Percentiles rank a stretch among this genome's conserved stretches.
phyloP scores from a whole-genome alignment of 2,113 vertebrate genomes.

The Amphiprion percula region DNA sequence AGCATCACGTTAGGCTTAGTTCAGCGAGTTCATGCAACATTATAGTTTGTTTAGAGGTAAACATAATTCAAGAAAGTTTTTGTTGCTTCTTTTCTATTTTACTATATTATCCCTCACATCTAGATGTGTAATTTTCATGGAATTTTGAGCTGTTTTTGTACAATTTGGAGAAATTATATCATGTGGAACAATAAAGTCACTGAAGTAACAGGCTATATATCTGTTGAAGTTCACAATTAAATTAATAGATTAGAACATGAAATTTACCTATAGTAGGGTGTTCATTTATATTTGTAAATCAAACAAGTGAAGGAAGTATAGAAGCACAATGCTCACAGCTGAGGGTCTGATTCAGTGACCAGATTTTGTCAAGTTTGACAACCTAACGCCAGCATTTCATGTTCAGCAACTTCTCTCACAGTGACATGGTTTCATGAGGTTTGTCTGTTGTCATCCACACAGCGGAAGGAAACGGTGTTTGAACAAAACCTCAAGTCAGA shows the following conservation, averaged over 20 bases:
- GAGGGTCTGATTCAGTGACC: neutral
- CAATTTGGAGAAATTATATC: neutral
- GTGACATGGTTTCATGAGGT: neutral
- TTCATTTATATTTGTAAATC: neutral
- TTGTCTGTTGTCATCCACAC: neutral
- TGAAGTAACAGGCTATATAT: neutral
- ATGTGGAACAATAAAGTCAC: neutral
- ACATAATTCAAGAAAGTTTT: too few species aligned
- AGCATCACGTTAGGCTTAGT: neutral
- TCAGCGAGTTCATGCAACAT: neutral
- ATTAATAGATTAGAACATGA: neutral
- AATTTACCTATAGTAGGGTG: too few species aligned
- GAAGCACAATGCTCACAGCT: neutral
- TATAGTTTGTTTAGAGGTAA: too few species aligned
- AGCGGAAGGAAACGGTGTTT: neutral
- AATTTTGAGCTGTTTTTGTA: neutral
- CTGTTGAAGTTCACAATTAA: too few species aligned
- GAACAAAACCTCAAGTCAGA: neutral
- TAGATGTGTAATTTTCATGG: neutral
- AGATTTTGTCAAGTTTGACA: neutral
- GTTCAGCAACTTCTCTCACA: neutral
- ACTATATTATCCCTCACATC: too few species aligned
- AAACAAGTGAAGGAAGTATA: neutral
- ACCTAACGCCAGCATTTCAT: neutral
- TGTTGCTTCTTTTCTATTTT: too few species aligned